These are phyloP conservation scores for Globodera rostochiensis DNA, from an alignment of 1,140 invertebrate genomes.

Conservation along the genomic window DNA sequence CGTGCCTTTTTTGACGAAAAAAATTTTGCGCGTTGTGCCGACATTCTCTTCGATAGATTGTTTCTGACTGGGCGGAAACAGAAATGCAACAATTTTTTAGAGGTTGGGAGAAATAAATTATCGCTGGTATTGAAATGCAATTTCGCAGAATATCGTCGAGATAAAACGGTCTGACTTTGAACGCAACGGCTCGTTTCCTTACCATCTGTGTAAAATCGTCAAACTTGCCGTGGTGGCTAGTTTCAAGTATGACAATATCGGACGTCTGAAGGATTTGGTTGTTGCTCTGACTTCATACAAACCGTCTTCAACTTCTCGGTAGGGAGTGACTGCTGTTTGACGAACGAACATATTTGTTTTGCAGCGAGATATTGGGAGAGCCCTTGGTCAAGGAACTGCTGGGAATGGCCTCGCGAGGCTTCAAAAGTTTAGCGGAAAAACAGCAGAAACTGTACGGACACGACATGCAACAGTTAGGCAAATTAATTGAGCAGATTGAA, in stretches of 20 bases:
- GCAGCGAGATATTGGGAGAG: background rate
- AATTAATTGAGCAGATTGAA: conserved; percentile 2
- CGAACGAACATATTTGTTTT: background rate
- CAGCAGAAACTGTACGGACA: background rate
- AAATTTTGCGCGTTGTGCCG: conserved; percentile 8
- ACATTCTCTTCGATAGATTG: conserved; percentile 31
- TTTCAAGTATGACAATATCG: conserved; percentile 23
- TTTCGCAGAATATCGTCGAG: conserved; percentile 29
- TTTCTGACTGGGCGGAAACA: conserved; percentile 22
- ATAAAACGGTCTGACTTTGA: conserved; percentile 36
- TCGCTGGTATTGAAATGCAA: too few relatives aligned
- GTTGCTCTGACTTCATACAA: background rate
- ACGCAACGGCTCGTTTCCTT: conserved; percentile 30
- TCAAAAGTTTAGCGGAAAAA: background rate
- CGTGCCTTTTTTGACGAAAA: background rate
- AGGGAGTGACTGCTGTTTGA: background rate
- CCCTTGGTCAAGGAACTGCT: background rate
- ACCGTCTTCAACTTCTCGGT: background rate
- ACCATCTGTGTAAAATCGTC: conserved; percentile 35
- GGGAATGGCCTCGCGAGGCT: background rate
- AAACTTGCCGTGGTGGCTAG: conserved; percentile 23
- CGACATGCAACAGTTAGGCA: conserved; percentile 6
- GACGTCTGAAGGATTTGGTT: conserved; percentile 15
- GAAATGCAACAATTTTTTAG: conserved; percentile 33
- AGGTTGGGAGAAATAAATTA: conserved; percentile 16